Base-by-base conservation (phyloP, 2,888 invertebrate species). In the Ecliptopera silaceata region DNA sequence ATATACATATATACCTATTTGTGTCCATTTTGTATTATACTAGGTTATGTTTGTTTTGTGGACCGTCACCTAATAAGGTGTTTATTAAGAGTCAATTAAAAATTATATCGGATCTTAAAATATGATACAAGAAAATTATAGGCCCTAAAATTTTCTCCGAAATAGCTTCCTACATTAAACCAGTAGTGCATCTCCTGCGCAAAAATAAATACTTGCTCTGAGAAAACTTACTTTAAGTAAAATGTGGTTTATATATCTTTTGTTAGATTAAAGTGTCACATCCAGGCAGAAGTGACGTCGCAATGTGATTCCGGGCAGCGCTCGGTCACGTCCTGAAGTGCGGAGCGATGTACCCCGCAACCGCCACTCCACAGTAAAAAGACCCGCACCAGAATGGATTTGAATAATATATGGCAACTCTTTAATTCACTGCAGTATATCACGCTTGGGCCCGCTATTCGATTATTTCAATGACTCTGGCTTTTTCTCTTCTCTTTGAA, bases 251-350 rank as follows among this genome's bases (percentile, higher is more conserved):
- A 46, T 47, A 50, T 45, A 65, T 65, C 50, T 59, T 56, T 53
- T 51, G 61, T 36, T 52, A 60, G 49, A 69, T 61, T 67, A 67
- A 68, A 68, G 34, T 69, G 80, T 68, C 83, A 64, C 70, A 74
- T 87, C 87, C 66, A 86, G 86, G 26, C 38, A 48, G 48, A 58
- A 57, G 47, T 15, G 49, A 49, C 43, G 64, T 66, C 68, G 69
- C 72, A 62, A 68, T 74, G 70, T 75, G 79, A 75, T 79, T 78
- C 75, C 66, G 68, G 73, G 64, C 62, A 65, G 68, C 77, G 76
- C 77, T 83, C 82, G 88, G 88, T 88, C 87, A 88, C 86, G 88
- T 87, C 69, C 79, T 79, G 81, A 84, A 90, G 89, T 89, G 90
- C 90, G 84, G 88, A 88, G 84, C 84, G 87, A 75, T 89, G 90